These are phyloP conservation scores for Malurus elegans DNA, from an alignment of 2,113 vertebrate species.

Conservation along the genomic window DNA sequence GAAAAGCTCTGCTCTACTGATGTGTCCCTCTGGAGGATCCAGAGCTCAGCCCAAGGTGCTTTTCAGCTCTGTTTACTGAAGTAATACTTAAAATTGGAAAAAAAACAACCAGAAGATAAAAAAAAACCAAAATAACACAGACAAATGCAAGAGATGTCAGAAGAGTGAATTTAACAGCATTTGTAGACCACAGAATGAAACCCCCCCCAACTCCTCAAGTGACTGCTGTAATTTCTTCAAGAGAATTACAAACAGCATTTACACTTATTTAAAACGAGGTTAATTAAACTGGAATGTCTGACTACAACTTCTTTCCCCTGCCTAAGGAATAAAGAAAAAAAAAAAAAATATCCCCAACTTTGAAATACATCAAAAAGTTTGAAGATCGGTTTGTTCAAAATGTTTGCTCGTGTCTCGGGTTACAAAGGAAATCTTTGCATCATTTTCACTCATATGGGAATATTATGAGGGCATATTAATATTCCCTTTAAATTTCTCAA, in stretches of 20 bases:
- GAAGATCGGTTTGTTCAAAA: background rate
- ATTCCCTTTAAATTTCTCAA: background rate
- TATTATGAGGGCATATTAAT: background rate
- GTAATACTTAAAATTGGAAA: background rate
- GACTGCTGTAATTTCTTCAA: background rate
- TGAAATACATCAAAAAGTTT: background rate
- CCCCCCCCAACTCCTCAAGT: background rate
- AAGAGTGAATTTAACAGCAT: background rate
- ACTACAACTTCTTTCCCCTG: background rate
- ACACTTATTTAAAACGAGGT: background rate
- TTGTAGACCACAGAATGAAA: background rate
- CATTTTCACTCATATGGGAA: background rate
- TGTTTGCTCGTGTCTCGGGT: background rate
- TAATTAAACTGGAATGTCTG: background rate
- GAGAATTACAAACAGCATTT: background rate
- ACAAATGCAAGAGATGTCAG: background rate
- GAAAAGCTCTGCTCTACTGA: background rate
- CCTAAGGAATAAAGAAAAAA: background rate
- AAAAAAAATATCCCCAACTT: background rate
- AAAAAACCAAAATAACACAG: background rate
- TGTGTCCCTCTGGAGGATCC: background rate
- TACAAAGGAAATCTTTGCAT: background rate
- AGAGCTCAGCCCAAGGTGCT: background rate
- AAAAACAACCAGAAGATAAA: background rate
- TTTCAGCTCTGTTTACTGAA: background rate